Conservation (phyloP, 2,888 invertebrate species). For the Nomada flava region DNA sequence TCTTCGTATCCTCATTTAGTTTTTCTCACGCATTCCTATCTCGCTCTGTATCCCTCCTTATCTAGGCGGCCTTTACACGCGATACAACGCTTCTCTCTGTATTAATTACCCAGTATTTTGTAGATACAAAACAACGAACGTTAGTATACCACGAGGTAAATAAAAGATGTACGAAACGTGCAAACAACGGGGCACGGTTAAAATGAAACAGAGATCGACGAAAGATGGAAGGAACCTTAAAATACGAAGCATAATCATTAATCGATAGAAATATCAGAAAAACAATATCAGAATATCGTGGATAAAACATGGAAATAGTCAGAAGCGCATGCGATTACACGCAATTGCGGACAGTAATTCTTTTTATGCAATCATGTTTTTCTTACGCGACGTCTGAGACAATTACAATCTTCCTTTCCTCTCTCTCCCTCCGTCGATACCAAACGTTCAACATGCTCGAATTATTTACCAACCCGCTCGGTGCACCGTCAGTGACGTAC, state of each 20-base stretch:
- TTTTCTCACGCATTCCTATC: conserved; percentile 1
- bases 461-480: conserved; percentile 14
- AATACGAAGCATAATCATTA: too few species aligned
- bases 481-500: background rate
- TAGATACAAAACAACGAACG: too few species aligned
- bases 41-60: background rate
- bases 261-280: too few species aligned
- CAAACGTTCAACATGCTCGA: conserved; percentile 22
- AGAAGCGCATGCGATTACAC: too few species aligned
- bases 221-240: too few species aligned
- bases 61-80: background rate
- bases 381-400: background rate
- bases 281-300: too few species aligned
- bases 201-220: too few species aligned
- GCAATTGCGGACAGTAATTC: background rate
- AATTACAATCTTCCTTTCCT: background rate
- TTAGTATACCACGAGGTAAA: too few species aligned
- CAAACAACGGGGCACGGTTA: too few species aligned
- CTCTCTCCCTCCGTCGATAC: background rate
- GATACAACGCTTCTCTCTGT: background rate
- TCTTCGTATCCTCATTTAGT: background rate
- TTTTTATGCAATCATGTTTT: background rate
- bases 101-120: background rate
- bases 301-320: too few species aligned
- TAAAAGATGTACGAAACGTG: background rate